Base-by-base conservation (phyloP, 2,888 invertebrate genomes). In the Scaptomyza caliginosa region DNA sequence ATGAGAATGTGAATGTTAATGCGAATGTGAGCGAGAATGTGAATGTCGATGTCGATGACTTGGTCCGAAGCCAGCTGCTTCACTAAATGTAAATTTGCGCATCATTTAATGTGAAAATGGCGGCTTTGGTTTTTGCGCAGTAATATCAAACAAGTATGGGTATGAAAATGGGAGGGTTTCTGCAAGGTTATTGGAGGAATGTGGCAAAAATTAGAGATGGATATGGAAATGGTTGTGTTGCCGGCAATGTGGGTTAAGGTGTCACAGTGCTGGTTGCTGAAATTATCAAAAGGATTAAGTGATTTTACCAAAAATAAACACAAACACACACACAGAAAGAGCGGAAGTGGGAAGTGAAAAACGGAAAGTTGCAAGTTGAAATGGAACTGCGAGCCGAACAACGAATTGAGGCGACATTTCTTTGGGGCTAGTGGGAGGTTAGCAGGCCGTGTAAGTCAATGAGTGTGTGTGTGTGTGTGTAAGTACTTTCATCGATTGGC, bases 231-330 rank as follows among this genome's bases (percentile, higher is more conserved):
- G 34, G 34, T 32, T 13, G 42, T 30, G 42, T 19, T 2, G 16
- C 30, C 16, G 38, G 21, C 10, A 52, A 67, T 69, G 68, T 69
- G 74, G 82, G 66, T 68, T 75, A 81, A 81, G 86, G 69, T 79
- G 83, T 70, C 67, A 71, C 46, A 48, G 40, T 50, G 45, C 43
- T 28, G 64, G 64, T n/a, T n/a, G n/a, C n/a, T 60, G 65, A 77
- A 76, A 72, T 76, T 74, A 30, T 46, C 28, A 75, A 77, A 81
- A 85, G 86, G 86, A 87, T 87, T 88, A 87, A 87, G 85, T 79
- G 88, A 83, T 79, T 85, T 66, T 51, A 64, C 59, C 58, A 66
- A 71, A 80, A 82, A 84, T 74, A 83, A 81, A 69, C 70, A 58
- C 50, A 51, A 49, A 56, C 17, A 13, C 8, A 11, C 43, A 46